Percentiles rank a stretch among this genome's conserved stretches.
Conservation (phyloP, 2,888 invertebrate species). For the Buathra laborator region DNA sequence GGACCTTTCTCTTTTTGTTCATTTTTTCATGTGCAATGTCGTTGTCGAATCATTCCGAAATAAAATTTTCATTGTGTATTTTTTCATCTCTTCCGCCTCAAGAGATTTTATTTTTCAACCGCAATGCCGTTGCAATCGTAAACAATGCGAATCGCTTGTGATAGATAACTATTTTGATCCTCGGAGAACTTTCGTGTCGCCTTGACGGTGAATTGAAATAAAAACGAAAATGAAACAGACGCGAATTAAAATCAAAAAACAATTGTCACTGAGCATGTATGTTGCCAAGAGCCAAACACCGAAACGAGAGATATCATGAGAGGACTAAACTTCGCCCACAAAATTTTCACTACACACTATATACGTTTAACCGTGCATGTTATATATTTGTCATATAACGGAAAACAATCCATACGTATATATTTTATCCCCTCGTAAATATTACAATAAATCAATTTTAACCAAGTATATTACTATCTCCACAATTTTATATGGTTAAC, state of each 20-base stretch:
- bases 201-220: conserved; percentile 25
- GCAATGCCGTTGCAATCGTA: not conserved
- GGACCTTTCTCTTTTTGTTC: not conserved
- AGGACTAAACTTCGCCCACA: conserved; percentile 68
- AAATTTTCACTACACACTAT: conserved; percentile 51
- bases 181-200: conserved; percentile 2
- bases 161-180: not conserved
- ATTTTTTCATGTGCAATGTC: not conserved
- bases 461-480: conserved; percentile 28
- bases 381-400: conserved; percentile 13
- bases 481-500: conserved; percentile 2
- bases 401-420: conserved; percentile 21
- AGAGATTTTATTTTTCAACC: not conserved
- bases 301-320: conserved; percentile 69
- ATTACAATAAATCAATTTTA: conserved; percentile 42
- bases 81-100: not conserved
- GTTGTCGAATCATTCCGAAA: not conserved
- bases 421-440: conserved; percentile 46
- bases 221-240: not conserved
- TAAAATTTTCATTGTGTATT: not conserved
- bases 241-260: conserved; percentile 26
- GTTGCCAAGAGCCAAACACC: conserved; percentile 59
- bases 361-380: conserved; percentile 59
- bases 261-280: conserved; percentile 32
- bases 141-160: not conserved